A percentile compares a stretch with the other conserved stretches of the same genome.
Conservation (phyloP, 2,797 vertebrate species). For the Astyanax mexicanus region DNA sequence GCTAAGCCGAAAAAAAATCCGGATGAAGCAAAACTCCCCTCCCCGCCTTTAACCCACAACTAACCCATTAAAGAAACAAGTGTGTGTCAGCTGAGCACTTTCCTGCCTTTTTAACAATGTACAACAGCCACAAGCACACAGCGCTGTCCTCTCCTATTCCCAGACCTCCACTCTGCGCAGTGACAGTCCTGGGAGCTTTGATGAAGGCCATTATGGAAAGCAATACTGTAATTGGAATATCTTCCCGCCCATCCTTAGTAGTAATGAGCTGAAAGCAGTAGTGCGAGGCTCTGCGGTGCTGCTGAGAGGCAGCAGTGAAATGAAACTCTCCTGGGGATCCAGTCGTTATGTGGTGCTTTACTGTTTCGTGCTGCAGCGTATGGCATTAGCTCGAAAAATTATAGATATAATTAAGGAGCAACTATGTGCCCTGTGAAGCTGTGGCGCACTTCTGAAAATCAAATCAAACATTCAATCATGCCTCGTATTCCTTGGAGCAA, state of each 20-base stretch:
- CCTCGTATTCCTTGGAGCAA: conserved; percentile 27
- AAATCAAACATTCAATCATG: conserved; percentile 46
- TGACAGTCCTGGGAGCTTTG: conserved; percentile 10
- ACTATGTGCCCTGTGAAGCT: conserved; percentile 19
- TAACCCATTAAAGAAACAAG: conserved; percentile 35
- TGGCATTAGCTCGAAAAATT: conserved; percentile 39
- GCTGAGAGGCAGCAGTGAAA: conserved; percentile 20
- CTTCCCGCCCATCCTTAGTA: conserved; percentile 1
- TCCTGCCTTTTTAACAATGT: conserved; percentile 35
- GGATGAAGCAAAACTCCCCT: conserved; percentile 20
- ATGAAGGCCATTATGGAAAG: conserved; percentile 18
- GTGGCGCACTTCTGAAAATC: conserved; percentile 36
- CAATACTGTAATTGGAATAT: conserved; percentile 29
- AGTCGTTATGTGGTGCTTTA: conserved; percentile 29
- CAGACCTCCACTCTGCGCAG: background rate
- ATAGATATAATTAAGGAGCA: conserved; percentile 41
- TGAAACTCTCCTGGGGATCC: conserved; percentile 31
- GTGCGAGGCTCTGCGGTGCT: conserved; percentile 23
- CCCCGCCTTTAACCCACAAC: conserved; percentile 26
- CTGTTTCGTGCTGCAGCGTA: conserved; percentile 37
- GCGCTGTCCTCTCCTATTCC: background rate
- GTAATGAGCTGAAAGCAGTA: conserved; percentile 40
- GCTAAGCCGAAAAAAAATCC: conserved; percentile 26
- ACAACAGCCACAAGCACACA: conserved; percentile 11
- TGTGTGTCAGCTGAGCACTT: conserved; percentile 30